These are phyloP conservation scores for Aurelia aurita DNA, from an alignment of 30 jellyfish, hydroid and myxozoan species.

Conservation along the genomic window DNA sequence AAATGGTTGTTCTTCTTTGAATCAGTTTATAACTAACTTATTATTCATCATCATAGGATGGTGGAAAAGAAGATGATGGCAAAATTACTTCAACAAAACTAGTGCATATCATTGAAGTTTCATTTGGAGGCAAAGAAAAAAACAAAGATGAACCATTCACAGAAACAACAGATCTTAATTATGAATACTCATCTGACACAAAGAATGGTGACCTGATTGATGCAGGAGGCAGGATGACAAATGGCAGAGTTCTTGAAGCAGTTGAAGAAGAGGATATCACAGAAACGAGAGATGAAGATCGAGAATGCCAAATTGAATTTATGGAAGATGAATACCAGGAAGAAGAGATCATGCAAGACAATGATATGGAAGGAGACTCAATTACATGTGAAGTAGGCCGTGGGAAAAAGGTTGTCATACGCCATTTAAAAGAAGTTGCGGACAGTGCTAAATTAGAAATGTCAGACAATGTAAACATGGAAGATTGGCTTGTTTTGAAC, in stretches of 20 bases:
- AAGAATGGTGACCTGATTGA: background rate
- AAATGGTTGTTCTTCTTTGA: too few relatives aligned
- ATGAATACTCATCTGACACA: background rate
- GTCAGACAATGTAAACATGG: constrained; percentile 46
- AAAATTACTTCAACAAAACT: background rate
- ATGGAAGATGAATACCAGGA: background rate
- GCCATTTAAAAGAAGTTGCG: constrained; percentile 63
- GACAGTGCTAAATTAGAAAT: constrained; percentile 52
- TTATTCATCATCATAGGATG: too few relatives aligned
- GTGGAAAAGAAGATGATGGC: background rate
- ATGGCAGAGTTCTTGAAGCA: constrained; percentile 37
- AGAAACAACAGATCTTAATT: background rate
- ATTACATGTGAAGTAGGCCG: constrained; percentile 61
- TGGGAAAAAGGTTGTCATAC: constrained; percentile 61
- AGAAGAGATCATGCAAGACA: background rate
- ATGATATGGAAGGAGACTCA: constrained; percentile 11
- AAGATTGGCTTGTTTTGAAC: constrained; percentile 76
- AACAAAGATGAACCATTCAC: background rate
- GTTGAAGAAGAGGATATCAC: constrained; percentile 67
- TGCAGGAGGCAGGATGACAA: background rate
- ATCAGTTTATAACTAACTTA: too few relatives aligned
- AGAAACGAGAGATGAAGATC: constrained; percentile 56
- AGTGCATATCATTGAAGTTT: constrained; percentile 26
- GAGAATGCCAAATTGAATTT: constrained; percentile 61
- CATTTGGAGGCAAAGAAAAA: constrained; percentile 1